These are phyloP conservation scores for Motacilla tschutschensis DNA, from an alignment of 2,113 vertebrate genomes.

Conservation along the genomic window DNA sequence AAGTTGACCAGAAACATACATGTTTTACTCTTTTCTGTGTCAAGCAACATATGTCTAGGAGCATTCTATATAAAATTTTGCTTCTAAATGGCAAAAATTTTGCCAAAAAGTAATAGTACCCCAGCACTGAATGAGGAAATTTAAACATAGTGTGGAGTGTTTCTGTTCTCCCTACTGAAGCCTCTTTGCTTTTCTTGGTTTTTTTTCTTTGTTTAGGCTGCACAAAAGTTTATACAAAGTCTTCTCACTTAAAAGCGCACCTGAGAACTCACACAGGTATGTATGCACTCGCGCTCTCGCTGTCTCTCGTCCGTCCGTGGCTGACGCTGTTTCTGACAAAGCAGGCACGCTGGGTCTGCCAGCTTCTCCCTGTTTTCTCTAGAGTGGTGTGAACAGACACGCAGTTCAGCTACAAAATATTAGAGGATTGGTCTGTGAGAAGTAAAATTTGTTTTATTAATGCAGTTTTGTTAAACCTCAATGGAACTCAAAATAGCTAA, in stretches of 20 bases:
- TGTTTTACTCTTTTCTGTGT: not conserved
- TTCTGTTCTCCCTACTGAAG: conserved; percentile 9
- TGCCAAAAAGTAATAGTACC: not conserved
- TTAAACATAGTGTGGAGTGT: rapidly evolving
- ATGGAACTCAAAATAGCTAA: not conserved
- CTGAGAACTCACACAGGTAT: conserved; percentile 96
- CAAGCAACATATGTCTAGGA: not conserved
- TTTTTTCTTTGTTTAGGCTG: conserved; percentile 79
- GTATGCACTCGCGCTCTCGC: conserved; percentile 69
- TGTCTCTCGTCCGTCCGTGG: conserved; percentile 38
- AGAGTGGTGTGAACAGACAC: conserved; percentile 3
- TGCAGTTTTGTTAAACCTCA: conserved; percentile 5
- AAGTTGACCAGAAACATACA: not conserved
- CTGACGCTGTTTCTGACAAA: conserved; percentile 51
- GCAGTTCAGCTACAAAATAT: conserved; percentile 26
- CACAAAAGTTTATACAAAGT: conserved; percentile 97
- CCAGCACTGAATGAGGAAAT: not conserved
- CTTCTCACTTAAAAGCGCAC: conserved; percentile 96
- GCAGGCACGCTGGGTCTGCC: conserved; percentile 22
- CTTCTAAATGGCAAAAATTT: not conserved
- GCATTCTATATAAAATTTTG: not conserved
- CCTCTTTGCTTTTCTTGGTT: conserved; percentile 33
- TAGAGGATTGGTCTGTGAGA: not conserved
- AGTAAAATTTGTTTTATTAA: not conserved
- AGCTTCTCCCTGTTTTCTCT: conserved; percentile 43